Percentiles rank a stretch among this genome's conserved stretches.
Conservation (phyloP, 2,797 vertebrate genomes). For the Sciurus vulgaris region DNA sequence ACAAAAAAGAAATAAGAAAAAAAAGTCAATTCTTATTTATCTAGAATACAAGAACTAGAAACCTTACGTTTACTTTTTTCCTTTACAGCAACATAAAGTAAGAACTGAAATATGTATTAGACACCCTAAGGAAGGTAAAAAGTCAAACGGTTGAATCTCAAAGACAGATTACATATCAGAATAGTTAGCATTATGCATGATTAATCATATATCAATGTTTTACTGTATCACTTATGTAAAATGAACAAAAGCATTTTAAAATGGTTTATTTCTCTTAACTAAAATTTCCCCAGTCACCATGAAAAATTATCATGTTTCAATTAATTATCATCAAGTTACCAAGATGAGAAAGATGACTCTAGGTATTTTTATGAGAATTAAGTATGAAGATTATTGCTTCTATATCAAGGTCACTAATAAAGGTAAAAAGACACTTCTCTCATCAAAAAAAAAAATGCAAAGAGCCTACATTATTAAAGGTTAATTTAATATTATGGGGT, state of each 20-base stretch:
- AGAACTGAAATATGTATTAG: background rate
- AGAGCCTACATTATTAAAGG: background rate
- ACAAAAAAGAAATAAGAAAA: too few species aligned
- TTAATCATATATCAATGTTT: background rate
- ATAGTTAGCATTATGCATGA: background rate
- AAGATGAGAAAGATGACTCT: background rate
- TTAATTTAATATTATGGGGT: background rate
- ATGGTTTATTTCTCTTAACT: background rate
- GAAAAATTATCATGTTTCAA: background rate
- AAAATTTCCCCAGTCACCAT: background rate
- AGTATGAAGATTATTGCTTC: background rate
- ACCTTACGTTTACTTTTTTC: background rate
- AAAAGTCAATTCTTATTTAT: background rate
- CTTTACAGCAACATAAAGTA: background rate
- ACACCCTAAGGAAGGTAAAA: background rate
- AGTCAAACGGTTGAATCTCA: background rate
- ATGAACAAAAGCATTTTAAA: background rate
- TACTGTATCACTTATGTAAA: background rate
- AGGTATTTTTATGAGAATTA: conserved; percentile 5
- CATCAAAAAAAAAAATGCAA: background rate
- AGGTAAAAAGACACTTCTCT: background rate
- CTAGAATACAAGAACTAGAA: background rate
- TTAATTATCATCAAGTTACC: background rate
- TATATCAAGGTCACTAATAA: background rate
- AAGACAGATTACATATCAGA: conserved; percentile 22